A percentile compares a stretch with the other conserved stretches of the same genome.
phyloP scores from a whole-genome alignment of 2,113 vertebrate genomes.

The Rhabdomys dilectus region DNA sequence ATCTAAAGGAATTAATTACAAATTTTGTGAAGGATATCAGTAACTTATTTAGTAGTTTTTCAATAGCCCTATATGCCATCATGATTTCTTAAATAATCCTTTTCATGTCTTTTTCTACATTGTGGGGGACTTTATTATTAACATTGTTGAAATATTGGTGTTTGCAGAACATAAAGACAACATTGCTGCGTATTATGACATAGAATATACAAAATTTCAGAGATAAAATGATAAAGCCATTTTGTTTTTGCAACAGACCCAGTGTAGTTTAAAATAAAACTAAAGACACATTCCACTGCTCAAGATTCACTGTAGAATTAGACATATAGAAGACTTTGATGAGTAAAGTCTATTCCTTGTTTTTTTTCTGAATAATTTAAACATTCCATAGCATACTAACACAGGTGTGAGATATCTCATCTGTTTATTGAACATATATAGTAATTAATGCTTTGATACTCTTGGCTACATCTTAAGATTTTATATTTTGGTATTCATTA shows the following conservation, averaged over 20 bases:
- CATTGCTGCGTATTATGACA: neutral
- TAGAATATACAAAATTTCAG: neutral
- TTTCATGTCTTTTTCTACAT: neutral
- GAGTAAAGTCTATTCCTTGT: neutral
- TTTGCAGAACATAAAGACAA: neutral
- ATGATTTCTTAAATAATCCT: neutral
- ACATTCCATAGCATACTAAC: neutral
- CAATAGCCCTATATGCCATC: neutral
- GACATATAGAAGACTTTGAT: neutral
- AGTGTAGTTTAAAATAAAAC: too few relatives aligned
- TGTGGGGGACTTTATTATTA: neutral
- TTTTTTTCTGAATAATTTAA: neutral
- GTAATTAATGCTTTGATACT: neutral
- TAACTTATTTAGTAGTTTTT: neutral
- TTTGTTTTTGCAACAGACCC: too few relatives aligned
- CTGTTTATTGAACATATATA: neutral
- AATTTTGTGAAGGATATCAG: too few relatives aligned
- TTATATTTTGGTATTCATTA: neutral
- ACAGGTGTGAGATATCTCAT: neutral
- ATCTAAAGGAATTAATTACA: too few relatives aligned
- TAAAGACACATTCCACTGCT: too few relatives aligned
- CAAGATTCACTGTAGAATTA: too few relatives aligned
- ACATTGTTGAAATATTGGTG: neutral
- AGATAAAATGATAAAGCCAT: neutral
- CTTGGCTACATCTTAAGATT: too few relatives aligned